Base-by-base conservation (phyloP, 2,888 invertebrate species). In the Neocrepidodera transversa region DNA sequence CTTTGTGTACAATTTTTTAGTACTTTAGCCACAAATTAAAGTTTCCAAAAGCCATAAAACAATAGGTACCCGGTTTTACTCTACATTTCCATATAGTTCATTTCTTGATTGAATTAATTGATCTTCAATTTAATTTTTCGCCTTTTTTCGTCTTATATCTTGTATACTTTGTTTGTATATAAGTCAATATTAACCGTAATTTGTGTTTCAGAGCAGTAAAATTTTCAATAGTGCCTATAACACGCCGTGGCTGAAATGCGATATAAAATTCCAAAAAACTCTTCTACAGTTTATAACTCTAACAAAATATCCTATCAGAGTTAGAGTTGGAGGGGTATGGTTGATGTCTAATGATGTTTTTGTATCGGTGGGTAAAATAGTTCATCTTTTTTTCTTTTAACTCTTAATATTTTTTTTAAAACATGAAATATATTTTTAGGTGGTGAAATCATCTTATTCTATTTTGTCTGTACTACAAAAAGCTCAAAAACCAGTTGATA, bases 201-300 rank as follows among this genome's bases (percentile, higher is more conserved):
- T n/a, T 23, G 6, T 47, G 16, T 61, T 61, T 16, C 8, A 61
- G 61, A 61, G 61, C 43, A 26, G 35, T 8, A 20, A 28, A 5
- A 51, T 62, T 16, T 54, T 62, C 2, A 45, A 30, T 2, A 36
- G 40, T 26, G 16, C 48, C 1, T 62, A 58, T 26, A 58, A 62
- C 26, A 62, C 58, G 1, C 62, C 62, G 6, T 62, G 62, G 62
- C 5, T 54, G 1, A 40, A 62, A 2, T 62, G 62, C 28, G 45
- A 62, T 14, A 10, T 17, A n/a, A 58, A n/a, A 23, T 58, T 62
- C 13, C 35, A 20, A 13, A 58, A 55, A 23, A 54, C 45, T 10
- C 50, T 62, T 5, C 28, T 62, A 13, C 57, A 58, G 16, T 62
- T 62, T 30, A 62, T 62, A 51, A 58, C 53, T 7, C 45, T 50